Base-by-base conservation (phyloP, 2,113 vertebrate genomes). In the Monopterus albus region DNA sequence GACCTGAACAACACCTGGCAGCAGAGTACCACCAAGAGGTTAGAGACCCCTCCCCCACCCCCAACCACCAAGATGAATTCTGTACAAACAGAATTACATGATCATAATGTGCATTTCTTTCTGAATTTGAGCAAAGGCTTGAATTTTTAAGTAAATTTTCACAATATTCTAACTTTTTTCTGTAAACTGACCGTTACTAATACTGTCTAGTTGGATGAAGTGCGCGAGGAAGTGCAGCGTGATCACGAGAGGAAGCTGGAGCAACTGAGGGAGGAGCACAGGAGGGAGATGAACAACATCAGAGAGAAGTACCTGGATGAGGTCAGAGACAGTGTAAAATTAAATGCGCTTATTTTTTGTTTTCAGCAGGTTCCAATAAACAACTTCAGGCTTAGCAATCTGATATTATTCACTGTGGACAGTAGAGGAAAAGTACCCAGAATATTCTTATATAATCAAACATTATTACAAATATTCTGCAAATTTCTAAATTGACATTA, bases 221-320 rank as follows among this genome's bases (percentile, higher is more conserved):
- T 98, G 17, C 87, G 96, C 4, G 93, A 91, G 36, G 92, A 95
- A 1, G 92, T 96, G 60, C 94, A 97, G 28, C 85, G 81, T 1
- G 95, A 97, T 0, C 96, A 99, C 0, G 88, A 94, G 73, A 90
- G 90, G 88, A 96, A 89, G 60, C 56, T 96, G 91, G 92, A 96
- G 82, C 91, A 80, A 69, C 92, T 97, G 87, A 94, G 79, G 46
- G 92, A 93, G 74, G 93, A 95, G 20, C 97, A 98, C 84, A 81
- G 78, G 60, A 88, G 85, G 26, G 92, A 81, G 33, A 78, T 96
- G 25, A 90, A 92, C 0, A 77, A 38, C 52, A 57, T 93, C 67
- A 90, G 82, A 72, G 87, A 93, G 45, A 93, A 93, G 43, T 90
- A 94, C 0, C 79, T 94, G 68, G 90, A 95, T 0, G 90, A 98